These are phyloP conservation scores for Vollenhovia emeryi DNA, from an alignment of 1,140 invertebrate genomes.

Conservation along the genomic window DNA sequence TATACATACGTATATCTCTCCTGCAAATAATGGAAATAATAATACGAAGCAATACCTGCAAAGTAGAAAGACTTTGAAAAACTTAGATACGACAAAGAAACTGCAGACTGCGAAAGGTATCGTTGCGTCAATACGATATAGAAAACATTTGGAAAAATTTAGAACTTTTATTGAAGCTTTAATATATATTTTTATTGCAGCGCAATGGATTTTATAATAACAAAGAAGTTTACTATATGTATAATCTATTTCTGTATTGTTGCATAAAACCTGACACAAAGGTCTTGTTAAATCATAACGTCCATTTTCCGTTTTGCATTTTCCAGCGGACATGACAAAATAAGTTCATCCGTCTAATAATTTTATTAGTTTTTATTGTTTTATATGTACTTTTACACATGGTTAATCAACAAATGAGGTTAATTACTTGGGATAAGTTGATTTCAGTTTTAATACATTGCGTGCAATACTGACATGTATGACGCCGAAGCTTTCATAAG, in stretches of 20 bases:
- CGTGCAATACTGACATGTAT: conserved; percentile 36
- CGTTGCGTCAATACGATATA: not conserved
- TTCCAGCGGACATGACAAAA: not conserved
- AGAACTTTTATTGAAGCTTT: not conserved
- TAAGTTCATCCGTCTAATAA: not conserved
- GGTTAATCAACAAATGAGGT: not conserved
- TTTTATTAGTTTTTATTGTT: not conserved
- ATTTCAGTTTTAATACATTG: conserved; percentile 29
- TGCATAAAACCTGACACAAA: not conserved
- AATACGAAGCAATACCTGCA: not conserved
- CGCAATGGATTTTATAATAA: not conserved
- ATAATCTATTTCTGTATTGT: not conserved
- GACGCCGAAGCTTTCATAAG: conserved; percentile 43
- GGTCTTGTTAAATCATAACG: not conserved
- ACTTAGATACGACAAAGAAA: not conserved
- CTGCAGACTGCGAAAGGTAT: not conserved
- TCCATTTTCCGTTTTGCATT: not conserved
- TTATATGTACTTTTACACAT: not conserved
- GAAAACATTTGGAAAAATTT: not conserved
- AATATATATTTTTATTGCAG: not conserved
- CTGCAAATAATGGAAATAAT: not conserved
- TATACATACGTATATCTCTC: not conserved
- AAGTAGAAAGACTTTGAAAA: not conserved
- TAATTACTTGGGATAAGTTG: not conserved
- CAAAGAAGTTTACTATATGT: not conserved